These are phyloP conservation scores for Serranus cabrilla DNA, from an alignment of 2,797 vertebrate genomes.

Conservation along the genomic window DNA sequence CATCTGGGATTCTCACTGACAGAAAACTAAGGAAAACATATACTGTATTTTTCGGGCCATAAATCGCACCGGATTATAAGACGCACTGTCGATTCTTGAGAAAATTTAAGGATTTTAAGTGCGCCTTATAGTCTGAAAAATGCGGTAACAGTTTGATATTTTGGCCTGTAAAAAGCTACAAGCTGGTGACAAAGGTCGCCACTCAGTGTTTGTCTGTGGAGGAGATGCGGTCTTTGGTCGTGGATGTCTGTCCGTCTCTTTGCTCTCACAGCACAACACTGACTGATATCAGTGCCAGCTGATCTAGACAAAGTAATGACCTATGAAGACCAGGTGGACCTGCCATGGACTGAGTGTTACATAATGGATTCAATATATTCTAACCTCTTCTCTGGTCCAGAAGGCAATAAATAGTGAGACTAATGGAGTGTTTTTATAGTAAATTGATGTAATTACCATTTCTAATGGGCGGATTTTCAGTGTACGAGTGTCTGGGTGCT, in stretches of 20 bases:
- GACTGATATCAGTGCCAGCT: constrained; percentile 4
- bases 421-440: not conserved
- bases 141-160: constrained; percentile 32
- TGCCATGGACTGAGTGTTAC: constrained; percentile 9
- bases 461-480: constrained; percentile 31
- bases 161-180: not conserved
- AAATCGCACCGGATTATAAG: too few relatives aligned
- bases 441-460: constrained; percentile 17
- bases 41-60: too few relatives aligned
- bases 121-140: too few relatives aligned
- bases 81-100: too few relatives aligned
- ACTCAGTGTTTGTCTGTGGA: constrained; percentile 31
- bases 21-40: not conserved
- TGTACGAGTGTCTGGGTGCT: constrained; percentile 32
- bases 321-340: not conserved
- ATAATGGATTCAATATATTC: constrained; percentile 16
- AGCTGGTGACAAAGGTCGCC: constrained; percentile 49
- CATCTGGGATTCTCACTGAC: not conserved
- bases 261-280: constrained; percentile 8
- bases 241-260: constrained; percentile 2
- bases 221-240: constrained; percentile 47
- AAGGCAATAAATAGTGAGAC: constrained; percentile 1
- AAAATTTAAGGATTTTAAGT: too few relatives aligned
- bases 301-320: not conserved
- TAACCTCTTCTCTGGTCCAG: not conserved